A percentile compares a stretch with the other conserved stretches of the same genome.
These are phyloP conservation scores for Calameuta pallipes DNA, from an alignment of 2,888 invertebrate species.

Conservation along the genomic window DNA sequence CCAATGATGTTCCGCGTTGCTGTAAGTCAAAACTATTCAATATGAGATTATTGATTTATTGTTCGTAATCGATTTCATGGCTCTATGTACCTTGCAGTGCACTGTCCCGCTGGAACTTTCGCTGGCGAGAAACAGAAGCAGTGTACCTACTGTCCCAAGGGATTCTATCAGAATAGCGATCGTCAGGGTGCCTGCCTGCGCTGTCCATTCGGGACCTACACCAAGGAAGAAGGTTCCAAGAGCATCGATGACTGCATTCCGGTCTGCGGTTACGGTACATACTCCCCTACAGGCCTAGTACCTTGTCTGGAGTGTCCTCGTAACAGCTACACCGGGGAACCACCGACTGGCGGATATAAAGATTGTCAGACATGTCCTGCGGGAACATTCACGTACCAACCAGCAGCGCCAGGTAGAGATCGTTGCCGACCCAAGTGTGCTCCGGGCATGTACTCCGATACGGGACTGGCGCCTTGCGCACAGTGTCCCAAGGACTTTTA, in stretches of 20 bases:
- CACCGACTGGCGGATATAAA: constrained; percentile 90
- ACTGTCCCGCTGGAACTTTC: constrained; percentile 97
- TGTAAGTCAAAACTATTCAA: constrained; percentile 71
- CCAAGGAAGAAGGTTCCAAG: constrained; percentile 90
- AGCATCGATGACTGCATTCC: constrained; percentile 88
- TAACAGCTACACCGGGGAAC: constrained; percentile 89
- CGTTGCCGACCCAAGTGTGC: constrained; percentile 89
- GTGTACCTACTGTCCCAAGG: constrained; percentile 91
- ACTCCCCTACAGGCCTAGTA: constrained; percentile 92
- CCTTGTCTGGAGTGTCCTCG: constrained; percentile 94
- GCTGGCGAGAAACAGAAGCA: constrained; percentile 90
- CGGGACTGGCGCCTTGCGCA: constrained; percentile 93
- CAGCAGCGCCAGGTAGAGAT: constrained; percentile 86
- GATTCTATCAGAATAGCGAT: constrained; percentile 93
- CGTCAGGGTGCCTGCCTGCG: constrained; percentile 90
- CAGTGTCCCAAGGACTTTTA: constrained; percentile 93
- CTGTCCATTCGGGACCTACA: constrained; percentile 94
- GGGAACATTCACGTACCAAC: constrained; percentile 90
- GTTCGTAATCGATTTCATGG: not conserved
- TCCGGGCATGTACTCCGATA: constrained; percentile 91
- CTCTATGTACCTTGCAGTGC: constrained; percentile 71
- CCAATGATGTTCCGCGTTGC: constrained; percentile 91
- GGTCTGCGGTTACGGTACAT: constrained; percentile 96
- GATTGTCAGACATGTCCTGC: constrained; percentile 94
- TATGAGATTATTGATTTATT: not conserved